A percentile compares a stretch with the other conserved stretches of the same genome.
Evolutionary conservation across 1,140 invertebrate genomes (phyloP).

Genomic region (Mizuhopecten yessoensis): DNA sequence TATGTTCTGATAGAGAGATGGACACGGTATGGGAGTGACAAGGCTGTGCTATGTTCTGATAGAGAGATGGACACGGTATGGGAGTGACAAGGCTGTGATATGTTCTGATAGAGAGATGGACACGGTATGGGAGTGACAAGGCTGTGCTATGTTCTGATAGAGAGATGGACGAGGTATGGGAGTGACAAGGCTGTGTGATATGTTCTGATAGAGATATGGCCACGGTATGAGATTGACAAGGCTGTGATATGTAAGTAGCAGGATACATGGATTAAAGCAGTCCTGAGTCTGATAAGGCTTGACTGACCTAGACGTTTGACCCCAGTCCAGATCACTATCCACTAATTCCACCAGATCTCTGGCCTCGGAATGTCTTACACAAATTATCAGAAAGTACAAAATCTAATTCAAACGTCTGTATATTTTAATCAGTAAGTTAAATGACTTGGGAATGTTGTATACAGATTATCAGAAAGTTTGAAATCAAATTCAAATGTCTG

Average conservation of each 20-base stretch:
- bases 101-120: background rate
- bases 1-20: background rate
- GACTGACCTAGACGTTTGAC: constrained; percentile 7
- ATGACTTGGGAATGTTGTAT: no score
- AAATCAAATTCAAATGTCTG: no score
- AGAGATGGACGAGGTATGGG: background rate
- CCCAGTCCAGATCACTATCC: background rate
- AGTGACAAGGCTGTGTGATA: background rate
- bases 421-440: background rate
- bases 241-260: background rate
- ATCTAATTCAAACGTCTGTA: constrained; percentile 4
- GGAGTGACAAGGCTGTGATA: background rate
- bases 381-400: background rate
- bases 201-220: background rate
- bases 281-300: background rate
- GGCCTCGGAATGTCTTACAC: background rate
- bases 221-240: no score
- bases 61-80: background rate
- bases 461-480: no score
- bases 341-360: background rate
- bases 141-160: background rate
- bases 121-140: background rate
- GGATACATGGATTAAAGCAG: background rate
- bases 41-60: background rate
- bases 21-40: background rate